Conservation (phyloP, 2,113 vertebrate species). For the Psammodynastes pulverulentus region DNA sequence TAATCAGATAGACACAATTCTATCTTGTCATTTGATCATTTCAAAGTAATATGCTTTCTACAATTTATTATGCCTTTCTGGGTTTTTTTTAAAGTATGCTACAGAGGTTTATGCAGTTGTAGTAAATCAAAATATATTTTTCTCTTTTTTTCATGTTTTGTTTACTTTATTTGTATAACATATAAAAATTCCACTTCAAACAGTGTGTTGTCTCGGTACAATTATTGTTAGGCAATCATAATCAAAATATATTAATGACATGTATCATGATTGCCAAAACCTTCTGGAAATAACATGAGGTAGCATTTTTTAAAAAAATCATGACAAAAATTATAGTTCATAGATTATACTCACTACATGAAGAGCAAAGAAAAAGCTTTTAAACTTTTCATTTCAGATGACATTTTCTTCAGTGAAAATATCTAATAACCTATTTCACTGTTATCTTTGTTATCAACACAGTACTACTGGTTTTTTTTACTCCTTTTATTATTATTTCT, state of each 20-base stretch:
- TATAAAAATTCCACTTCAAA: no score
- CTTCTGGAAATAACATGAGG: background rate
- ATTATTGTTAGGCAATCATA: no score
- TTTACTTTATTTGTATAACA: no score
- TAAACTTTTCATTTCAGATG: background rate
- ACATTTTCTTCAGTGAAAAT: background rate
- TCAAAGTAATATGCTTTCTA: background rate
- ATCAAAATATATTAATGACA: background rate
- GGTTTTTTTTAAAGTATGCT: background rate
- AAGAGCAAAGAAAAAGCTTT: background rate
- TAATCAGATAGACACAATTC: constrained; percentile 1
- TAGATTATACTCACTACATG: background rate
- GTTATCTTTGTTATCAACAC: background rate
- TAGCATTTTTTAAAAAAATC: background rate
- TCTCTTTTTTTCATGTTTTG: no score
- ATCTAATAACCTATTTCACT: background rate
- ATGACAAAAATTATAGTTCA: background rate
- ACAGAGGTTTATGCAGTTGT: background rate
- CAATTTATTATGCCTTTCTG: background rate
- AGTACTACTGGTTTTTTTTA: background rate
- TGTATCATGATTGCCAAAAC: background rate
- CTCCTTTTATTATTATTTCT: background rate
- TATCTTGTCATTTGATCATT: background rate
- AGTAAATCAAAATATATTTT: no score
- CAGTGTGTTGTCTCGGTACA: no score